phyloP scores from a whole-genome alignment of 1,140 invertebrate species.

The Pseudomyrmex pallidus region DNA sequence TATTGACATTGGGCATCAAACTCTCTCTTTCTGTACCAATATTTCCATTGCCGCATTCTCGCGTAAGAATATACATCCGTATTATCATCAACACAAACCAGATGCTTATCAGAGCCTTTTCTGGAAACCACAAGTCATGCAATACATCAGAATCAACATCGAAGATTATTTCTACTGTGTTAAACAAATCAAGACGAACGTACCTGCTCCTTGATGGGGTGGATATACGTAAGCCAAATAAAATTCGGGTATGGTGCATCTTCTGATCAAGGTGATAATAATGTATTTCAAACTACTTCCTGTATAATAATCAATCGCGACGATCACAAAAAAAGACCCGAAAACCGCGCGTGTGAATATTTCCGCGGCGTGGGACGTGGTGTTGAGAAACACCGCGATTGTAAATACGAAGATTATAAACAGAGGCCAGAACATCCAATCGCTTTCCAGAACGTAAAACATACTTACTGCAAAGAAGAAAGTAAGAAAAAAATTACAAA shows the following conservation, averaged over 20 bases:
- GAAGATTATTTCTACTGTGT: neutral
- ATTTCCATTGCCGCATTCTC: neutral
- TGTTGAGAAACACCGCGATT: conserved; percentile 83
- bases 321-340: conserved; percentile 87
- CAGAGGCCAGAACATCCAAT: conserved; percentile 88
- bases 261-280: conserved; percentile 88
- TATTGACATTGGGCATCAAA: neutral
- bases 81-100: conserved; percentile 24
- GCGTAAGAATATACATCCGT: neutral
- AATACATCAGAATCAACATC: neutral
- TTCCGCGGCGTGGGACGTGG: neutral
- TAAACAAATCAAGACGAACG: neutral
- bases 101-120: conserved; percentile 11
- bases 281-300: conserved; percentile 90
- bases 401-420: conserved; percentile 85
- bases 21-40: neutral
- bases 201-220: conserved; percentile 88
- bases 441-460: conserved; percentile 79
- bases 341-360: conserved; percentile 84
- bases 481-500: neutral
- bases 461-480: neutral
- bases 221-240: conserved; percentile 87
- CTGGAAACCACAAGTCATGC: conserved; percentile 36
- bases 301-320: conserved; percentile 88
- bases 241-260: conserved; percentile 87